Evolutionary conservation across 2,888 invertebrate genomes (phyloP), one percentile per base, ranked within the genome.

Genomic region (Diachrysia chrysitis): DNA sequence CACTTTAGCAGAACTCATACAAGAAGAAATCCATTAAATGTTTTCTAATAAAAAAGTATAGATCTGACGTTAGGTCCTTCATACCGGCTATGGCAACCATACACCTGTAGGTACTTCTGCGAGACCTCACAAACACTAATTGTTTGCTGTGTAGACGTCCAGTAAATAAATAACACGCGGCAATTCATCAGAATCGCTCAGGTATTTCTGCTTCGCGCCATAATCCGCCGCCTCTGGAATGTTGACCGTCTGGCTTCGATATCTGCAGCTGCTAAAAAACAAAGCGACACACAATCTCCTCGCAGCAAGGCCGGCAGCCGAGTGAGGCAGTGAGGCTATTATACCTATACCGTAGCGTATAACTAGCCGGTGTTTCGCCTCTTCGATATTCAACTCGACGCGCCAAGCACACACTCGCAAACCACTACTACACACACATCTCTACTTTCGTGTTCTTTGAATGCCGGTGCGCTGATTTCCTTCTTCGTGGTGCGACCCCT

Each of bases 171-270:
- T 90, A 92, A 91, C 88, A 76, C 71, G 65, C 69, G 86, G 86
- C 88, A 93, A 93, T 94, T 92, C 92, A 91, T 93, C 92, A 90
- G 89, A 90, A 91, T 85, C 87, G 89, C 89, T 88, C 85, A 90
- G 91, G 92, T 90, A 95, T 93, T 93, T 91, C 85, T 88, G 90
- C 90, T 92, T 94, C 92, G 93, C 93, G 91, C 94, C 91, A 93
- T 92, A 93, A 93, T 87, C 90, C 87, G 87, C 85, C 83, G 87
- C 71, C 89, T 85, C 72, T 83, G 94, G 94, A 95, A 95, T 95
- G 95, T 87, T 91, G 93, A 92, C 90, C 72, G 90, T 90, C 93
- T 87, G 89, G 91, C 89, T 90, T 80, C 89, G 89, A 90, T 87
- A 84, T 88, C 83, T 84, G 85, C 87, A 81, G 85, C 81, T 77